phyloP scores from a whole-genome alignment of 2,113 vertebrate genomes.

The Pedetes capensis region DNA sequence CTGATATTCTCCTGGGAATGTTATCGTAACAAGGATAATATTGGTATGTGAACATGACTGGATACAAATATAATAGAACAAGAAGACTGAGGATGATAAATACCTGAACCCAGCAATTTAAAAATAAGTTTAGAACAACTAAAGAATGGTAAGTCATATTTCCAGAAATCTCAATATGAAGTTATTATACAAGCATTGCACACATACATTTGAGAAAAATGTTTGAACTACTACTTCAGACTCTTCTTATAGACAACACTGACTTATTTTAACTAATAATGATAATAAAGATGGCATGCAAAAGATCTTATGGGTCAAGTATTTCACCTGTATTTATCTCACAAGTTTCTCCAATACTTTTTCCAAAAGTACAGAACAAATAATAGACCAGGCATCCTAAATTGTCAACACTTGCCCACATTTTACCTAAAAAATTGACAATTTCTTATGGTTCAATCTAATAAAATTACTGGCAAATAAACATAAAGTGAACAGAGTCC shows the following conservation, averaged over 20 bases:
- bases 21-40: background rate
- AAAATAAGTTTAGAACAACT: slow-evolving; percentile 9
- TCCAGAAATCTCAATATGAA: background rate
- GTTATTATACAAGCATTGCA: background rate
- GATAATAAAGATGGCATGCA: background rate
- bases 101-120: background rate
- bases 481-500: background rate
- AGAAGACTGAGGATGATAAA: slow-evolving; percentile 4
- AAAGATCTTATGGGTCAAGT: background rate
- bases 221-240: background rate
- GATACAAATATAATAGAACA: background rate
- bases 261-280: background rate
- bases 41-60: background rate
- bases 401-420: background rate
- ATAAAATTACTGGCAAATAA: background rate
- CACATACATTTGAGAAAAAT: background rate
- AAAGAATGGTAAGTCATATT: background rate
- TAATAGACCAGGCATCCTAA: background rate
- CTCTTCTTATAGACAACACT: background rate
- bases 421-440: background rate
- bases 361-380: background rate
- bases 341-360: background rate
- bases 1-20: background rate
- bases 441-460: background rate
- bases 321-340: background rate